Conservation (phyloP, 2,797 vertebrate genomes). For the Cossypha niveicapilla region DNA sequence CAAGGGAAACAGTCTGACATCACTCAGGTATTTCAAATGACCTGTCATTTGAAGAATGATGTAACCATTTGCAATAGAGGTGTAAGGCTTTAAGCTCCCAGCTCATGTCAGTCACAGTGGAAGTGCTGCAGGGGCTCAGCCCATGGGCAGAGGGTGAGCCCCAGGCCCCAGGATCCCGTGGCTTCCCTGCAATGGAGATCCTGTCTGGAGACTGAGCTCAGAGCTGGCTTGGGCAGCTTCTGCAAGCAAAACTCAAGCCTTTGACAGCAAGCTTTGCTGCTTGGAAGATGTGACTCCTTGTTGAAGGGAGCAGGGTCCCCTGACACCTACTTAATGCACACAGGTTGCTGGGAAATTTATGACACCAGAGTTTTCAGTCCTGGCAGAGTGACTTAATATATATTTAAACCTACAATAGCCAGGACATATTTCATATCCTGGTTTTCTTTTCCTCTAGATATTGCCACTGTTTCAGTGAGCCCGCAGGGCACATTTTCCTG, state of each 20-base stretch:
- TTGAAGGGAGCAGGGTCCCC: not conserved
- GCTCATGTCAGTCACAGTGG: accelerated
- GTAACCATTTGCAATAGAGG: not conserved
- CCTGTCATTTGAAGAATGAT: not conserved
- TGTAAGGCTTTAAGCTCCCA: not conserved
- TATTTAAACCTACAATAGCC: not conserved
- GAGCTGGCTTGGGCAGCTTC: not conserved
- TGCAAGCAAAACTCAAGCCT: not conserved
- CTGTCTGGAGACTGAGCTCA: not conserved
- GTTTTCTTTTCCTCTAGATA: not conserved
- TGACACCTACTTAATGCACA: not conserved
- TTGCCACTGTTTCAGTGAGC: not conserved
- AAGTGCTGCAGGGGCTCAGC: not conserved
- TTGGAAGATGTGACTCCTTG: not conserved
- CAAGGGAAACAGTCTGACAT: not conserved
- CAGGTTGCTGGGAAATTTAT: not conserved
- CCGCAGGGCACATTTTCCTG: not conserved
- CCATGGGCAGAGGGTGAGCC: accelerated
- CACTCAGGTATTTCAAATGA: not conserved
- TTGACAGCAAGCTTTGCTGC: accelerated
- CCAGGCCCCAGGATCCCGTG: accelerated
- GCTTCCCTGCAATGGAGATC: not conserved
- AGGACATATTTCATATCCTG: not conserved
- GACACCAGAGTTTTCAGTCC: not conserved
- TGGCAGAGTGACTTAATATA: not conserved